Evolutionary conservation across 2,888 invertebrate genomes (phyloP).

Genomic region (Mellilla xanthometata): DNA sequence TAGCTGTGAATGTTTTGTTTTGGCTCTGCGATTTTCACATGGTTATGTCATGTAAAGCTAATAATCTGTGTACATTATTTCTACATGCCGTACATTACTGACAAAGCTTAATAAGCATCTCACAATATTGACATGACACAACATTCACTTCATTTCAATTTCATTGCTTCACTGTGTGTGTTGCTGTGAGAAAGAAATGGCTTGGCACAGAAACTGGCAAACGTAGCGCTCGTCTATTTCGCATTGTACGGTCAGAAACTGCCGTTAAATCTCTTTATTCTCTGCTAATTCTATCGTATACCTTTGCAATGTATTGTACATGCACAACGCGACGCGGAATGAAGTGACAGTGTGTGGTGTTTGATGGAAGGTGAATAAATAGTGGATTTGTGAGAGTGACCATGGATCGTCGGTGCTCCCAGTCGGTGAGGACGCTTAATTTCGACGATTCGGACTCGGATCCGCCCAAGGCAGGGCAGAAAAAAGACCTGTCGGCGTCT

Average conservation of each 20-base stretch:
- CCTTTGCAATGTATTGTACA: slow-evolving; percentile 39
- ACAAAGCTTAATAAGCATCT: no score
- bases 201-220: slow-evolving; percentile 50
- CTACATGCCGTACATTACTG: no score
- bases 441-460: slow-evolving; percentile 89
- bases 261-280: no score
- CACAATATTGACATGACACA: no score
- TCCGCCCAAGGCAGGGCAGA: slow-evolving; percentile 64
- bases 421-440: slow-evolving; percentile 89
- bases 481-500: slow-evolving; percentile 62
- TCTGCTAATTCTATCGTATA: slow-evolving; percentile 4
- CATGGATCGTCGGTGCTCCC: slow-evolving; percentile 84
- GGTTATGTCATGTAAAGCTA: no score
- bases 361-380: slow-evolving; percentile 67
- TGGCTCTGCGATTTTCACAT: no score
- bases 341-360: slow-evolving; percentile 44
- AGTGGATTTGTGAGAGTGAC: slow-evolving; percentile 67
- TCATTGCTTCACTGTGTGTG: not conserved
- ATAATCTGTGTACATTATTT: no score
- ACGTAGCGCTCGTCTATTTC: no score
- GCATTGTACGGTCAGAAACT: no score
- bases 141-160: not conserved
- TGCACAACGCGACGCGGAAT: slow-evolving; percentile 29
- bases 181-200: no score
- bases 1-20: no score